phyloP scores from a whole-genome alignment of 2,888 invertebrate species.

The Eupithecia pulchellata region DNA sequence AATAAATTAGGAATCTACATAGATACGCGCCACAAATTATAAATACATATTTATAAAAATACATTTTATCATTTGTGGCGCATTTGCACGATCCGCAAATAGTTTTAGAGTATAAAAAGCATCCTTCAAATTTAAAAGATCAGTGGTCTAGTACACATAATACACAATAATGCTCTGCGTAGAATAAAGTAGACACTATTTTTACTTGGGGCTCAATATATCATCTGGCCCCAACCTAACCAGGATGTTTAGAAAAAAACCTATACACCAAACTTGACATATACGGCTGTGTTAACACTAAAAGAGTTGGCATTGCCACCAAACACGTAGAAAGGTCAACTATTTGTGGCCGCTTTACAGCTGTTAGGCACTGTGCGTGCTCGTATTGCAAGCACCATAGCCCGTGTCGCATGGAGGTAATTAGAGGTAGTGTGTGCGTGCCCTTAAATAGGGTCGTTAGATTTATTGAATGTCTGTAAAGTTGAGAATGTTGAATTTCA shows the following conservation, averaged over 20 bases:
- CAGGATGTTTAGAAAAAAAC: too few relatives aligned
- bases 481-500: slow-evolving; percentile 26
- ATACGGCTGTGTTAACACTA: not conserved
- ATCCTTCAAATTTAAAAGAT: too few relatives aligned
- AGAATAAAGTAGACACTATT: too few relatives aligned
- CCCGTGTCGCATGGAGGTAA: slow-evolving; percentile 57
- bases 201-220: too few relatives aligned
- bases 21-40: too few relatives aligned
- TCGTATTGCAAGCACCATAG: slow-evolving; percentile 52
- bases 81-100: too few relatives aligned
- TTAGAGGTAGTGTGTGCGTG: slow-evolving; percentile 51
- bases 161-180: too few relatives aligned
- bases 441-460: slow-evolving; percentile 41
- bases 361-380: slow-evolving; percentile 54
- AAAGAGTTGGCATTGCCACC: slow-evolving; percentile 23
- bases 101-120: too few relatives aligned
- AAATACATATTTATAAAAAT: too few relatives aligned
- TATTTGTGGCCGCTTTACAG: slow-evolving; percentile 49
- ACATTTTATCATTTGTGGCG: too few relatives aligned
- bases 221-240: not conserved
- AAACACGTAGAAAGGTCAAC: slow-evolving; percentile 46
- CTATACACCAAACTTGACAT: not conserved
- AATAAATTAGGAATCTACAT: too few relatives aligned
- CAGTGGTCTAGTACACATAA: too few relatives aligned
- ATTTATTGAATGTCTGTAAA: slow-evolving; percentile 41